Base-by-base conservation (phyloP, 1,140 invertebrate species). In the Drosophila suzukii region DNA sequence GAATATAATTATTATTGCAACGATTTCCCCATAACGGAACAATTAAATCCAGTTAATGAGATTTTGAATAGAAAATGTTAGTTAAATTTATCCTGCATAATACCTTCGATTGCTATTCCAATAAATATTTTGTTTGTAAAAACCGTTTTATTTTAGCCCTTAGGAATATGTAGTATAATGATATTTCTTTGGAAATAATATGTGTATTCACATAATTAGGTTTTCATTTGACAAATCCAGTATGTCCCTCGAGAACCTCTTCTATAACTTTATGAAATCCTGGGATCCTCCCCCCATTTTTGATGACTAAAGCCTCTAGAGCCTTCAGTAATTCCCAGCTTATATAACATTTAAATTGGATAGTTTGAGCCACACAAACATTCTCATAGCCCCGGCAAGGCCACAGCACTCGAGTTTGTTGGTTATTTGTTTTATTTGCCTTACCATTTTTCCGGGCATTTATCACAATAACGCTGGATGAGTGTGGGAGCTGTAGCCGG, bases 401-500 rank as follows among this genome's bases (percentile, higher is more conserved):
- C 61, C 66, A 70, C 41, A 70, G 20, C 63, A 70, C 41, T 70
- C 36, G 39, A 57, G 66, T 27, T 41, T 39, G 68, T 24, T 66
- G 65, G 47, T 32, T 59, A 54, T 74, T 47, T 63, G 71, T 59
- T 67, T 56, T 51, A 60, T 77, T 53, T 75, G 71, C 59, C 62
- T 30, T 70, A 57, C 67, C 51, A 71, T 71, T 70, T 71, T 71
- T 71, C 67, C 66, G 65, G 65, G 43, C 67, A 47, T 71, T 71
- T 71, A 71, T 71, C 67, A 57, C 67, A 71, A 70, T 71, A 71
- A 71, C 44, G 65, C 50, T 36, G 67, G 63, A 24, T 56, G 43
- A 41, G 58, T 17, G 67, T 59, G 51, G 36, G 58, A 15, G 39
- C 36, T 30, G 32, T 34, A 6, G 7, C 7, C 8, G 32, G 7